Conservation (phyloP, 2,797 vertebrate genomes). For the Melanotaenia parkinsoni region DNA sequence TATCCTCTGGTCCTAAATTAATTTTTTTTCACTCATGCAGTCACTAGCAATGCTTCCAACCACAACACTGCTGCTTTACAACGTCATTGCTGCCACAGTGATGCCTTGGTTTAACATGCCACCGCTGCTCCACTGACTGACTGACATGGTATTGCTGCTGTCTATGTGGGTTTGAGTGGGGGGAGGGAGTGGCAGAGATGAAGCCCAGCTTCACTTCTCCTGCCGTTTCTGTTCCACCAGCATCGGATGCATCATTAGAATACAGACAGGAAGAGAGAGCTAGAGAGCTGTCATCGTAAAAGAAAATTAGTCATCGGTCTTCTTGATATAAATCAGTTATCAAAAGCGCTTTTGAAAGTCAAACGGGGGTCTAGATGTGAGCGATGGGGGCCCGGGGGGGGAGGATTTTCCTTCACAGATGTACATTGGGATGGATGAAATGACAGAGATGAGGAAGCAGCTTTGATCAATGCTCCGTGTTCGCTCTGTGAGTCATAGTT, state of each 20-base stretch:
- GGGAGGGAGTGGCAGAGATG: conserved; percentile 1
- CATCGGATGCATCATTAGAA: conserved; percentile 52
- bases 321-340: conserved; percentile 35
- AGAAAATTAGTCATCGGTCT: conserved; percentile 45
- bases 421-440: conserved; percentile 44
- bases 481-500: conserved; percentile 50
- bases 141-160: conserved; percentile 48
- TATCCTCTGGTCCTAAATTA: conserved; percentile 13
- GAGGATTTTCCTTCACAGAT: conserved; percentile 48
- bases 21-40: conserved; percentile 44
- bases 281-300: conserved; percentile 28
- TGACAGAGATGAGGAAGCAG: conserved; percentile 49
- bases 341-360: conserved; percentile 53
- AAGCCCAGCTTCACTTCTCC: conserved; percentile 47
- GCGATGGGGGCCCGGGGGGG: not conserved
- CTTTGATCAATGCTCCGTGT: conserved; percentile 47
- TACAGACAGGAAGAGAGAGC: conserved; percentile 31
- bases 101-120: conserved; percentile 56
- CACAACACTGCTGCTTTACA: conserved; percentile 61
- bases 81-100: conserved; percentile 64
- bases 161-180: conserved; percentile 7
- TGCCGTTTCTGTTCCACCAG: conserved; percentile 31
- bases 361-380: conserved; percentile 30
- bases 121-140: conserved; percentile 49
- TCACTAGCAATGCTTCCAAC: conserved; percentile 50